These are phyloP conservation scores for Drosophila asahinai DNA, from an alignment of 1,140 invertebrate species.

Conservation along the genomic window DNA sequence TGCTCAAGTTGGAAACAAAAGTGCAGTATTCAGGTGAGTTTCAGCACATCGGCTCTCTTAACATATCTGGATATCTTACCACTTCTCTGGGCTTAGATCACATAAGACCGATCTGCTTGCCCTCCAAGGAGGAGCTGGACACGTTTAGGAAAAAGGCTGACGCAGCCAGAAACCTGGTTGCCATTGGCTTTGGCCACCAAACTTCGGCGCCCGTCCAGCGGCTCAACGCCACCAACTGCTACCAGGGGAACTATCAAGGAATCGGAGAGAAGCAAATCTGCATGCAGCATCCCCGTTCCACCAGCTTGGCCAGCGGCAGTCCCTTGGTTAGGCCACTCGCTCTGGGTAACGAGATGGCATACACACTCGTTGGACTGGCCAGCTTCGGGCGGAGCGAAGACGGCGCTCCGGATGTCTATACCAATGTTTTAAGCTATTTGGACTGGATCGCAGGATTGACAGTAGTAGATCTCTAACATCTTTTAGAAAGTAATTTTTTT, in stretches of 20 bases:
- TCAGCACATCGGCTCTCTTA: no score
- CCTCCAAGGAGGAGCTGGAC: no score
- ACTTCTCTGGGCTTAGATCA: neutral
- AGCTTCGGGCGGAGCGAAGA: neutral
- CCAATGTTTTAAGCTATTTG: neutral
- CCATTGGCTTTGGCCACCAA: neutral
- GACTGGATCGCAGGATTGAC: neutral
- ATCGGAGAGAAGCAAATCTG: neutral
- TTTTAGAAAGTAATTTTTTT: neutral
- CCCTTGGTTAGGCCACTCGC: neutral
- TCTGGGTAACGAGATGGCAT: neutral
- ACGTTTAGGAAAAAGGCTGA: neutral
- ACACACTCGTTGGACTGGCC: constrained; percentile 7
- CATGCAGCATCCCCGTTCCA: neutral
- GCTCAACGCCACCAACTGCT: neutral
- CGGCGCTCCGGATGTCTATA: neutral
- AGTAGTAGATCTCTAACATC: neutral
- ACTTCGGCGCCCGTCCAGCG: neutral
- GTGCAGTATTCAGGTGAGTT: neutral
- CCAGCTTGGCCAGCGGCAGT: constrained; percentile 1
- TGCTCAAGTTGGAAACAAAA: neutral
- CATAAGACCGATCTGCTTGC: constrained; percentile 1
- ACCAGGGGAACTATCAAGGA: neutral
- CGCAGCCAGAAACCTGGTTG: neutral
- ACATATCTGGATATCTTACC: no score